phyloP scores from a whole-genome alignment of 2,888 invertebrate species.

The Lasioglossum villosulum region DNA sequence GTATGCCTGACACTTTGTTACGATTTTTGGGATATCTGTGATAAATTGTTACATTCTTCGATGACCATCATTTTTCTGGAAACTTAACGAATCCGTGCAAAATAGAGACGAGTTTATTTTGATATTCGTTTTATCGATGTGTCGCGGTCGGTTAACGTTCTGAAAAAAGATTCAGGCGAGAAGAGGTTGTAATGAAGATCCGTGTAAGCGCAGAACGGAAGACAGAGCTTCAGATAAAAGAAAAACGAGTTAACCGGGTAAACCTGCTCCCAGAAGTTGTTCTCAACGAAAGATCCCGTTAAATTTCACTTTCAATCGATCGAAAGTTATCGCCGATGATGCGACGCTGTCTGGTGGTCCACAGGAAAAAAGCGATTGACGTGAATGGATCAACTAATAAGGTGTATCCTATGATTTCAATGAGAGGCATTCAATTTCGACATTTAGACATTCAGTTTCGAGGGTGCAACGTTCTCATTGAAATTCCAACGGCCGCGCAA shows the following conservation, averaged over 20 bases:
- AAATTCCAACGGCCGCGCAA: not conserved
- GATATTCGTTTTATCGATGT: not conserved
- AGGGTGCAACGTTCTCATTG: not conserved
- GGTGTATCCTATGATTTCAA: not conserved
- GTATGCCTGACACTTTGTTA: not conserved
- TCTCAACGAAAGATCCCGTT: conserved; percentile 39
- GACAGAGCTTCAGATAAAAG: conserved; percentile 12
- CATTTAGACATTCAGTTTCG: not conserved
- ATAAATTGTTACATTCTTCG: not conserved
- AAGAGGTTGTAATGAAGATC: not conserved
- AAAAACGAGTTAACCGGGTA: conserved; percentile 34
- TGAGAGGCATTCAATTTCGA: not conserved
- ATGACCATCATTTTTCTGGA: not conserved
- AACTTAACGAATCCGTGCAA: not conserved
- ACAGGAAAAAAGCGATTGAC: not conserved
- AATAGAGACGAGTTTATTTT: not conserved
- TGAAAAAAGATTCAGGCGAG: not conserved
- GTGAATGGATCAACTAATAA: not conserved
- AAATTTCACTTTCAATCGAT: conserved; percentile 58
- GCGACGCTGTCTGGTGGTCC: not conserved
- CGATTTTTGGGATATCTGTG: not conserved
- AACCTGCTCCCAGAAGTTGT: conserved; percentile 41
- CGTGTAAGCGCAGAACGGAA: not conserved
- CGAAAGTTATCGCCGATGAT: conserved; percentile 45
- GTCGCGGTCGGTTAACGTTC: not conserved